Evolutionary conservation across 2,797 vertebrate species (phyloP).

Genomic region (Siniperca scherzeri): DNA sequence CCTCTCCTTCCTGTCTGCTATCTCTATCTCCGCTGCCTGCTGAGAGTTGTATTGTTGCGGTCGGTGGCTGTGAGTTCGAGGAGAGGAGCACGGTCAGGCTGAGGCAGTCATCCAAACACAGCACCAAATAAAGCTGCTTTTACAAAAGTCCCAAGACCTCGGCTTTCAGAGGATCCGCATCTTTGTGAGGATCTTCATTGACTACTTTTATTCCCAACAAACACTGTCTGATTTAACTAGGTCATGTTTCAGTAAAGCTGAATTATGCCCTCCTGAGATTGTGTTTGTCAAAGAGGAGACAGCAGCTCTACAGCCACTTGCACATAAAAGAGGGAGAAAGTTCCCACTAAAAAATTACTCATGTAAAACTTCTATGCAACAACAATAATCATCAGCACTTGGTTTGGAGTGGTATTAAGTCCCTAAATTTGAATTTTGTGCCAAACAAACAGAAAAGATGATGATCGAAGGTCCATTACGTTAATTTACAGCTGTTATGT

Average conservation of each 20-base stretch:
- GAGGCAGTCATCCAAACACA: slow-evolving; percentile 15
- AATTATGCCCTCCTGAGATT: slow-evolving; percentile 25
- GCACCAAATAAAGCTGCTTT: slow-evolving; percentile 34
- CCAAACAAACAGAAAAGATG: background rate
- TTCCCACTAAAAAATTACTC: background rate
- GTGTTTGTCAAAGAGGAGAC: slow-evolving; percentile 33
- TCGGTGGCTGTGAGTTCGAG: slow-evolving; percentile 63
- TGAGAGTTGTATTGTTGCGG: slow-evolving; percentile 44
- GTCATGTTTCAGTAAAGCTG: slow-evolving; percentile 22
- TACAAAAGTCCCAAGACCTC: slow-evolving; percentile 38
- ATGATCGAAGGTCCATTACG: slow-evolving; percentile 9
- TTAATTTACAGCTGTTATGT: slow-evolving; percentile 9
- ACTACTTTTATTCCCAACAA: slow-evolving; percentile 21
- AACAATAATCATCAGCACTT: slow-evolving; percentile 1
- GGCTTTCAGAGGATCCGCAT: slow-evolving; percentile 39
- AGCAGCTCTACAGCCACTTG: slow-evolving; percentile 14
- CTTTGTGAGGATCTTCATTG: slow-evolving; percentile 31
- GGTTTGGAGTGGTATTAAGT: background rate
- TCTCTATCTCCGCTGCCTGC: slow-evolving; percentile 32
- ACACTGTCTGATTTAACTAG: slow-evolving; percentile 29
- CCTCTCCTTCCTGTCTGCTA: slow-evolving; percentile 9
- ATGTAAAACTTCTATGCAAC: background rate
- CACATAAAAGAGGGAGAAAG: slow-evolving; percentile 3
- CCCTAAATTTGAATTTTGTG: background rate
- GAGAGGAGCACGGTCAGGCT: slow-evolving; percentile 55